These are phyloP conservation scores for Pipistrellus pygmaeus DNA, from an alignment of 2,797 vertebrate species.

Conservation along the genomic window DNA sequence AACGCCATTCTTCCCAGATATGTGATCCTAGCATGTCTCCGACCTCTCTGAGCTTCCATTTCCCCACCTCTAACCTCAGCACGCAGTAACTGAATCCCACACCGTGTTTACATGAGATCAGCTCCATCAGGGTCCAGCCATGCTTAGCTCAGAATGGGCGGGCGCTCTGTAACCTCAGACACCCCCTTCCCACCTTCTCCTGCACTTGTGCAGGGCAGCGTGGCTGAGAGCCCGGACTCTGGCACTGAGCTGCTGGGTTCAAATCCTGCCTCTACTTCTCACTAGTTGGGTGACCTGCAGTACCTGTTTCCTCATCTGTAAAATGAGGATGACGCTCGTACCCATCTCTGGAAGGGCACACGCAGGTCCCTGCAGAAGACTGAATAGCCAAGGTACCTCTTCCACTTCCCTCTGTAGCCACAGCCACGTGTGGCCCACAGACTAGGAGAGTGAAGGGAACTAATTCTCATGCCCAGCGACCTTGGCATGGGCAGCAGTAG, in stretches of 20 bases:
- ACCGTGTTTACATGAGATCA: neutral
- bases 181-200: neutral
- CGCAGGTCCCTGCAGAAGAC: neutral
- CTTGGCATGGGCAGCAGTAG: neutral
- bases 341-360: fast-evolving
- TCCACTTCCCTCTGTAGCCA: neutral
- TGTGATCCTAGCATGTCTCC: too few species aligned
- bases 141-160: neutral
- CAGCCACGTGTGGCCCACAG: fast-evolving
- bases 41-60: neutral
- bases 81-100: fast-evolving
- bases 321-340: neutral
- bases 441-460: fast-evolving
- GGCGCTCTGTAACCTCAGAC: fast-evolving
- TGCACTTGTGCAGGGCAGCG: too few species aligned
- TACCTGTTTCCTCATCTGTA: neutral
- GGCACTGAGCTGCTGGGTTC: neutral
- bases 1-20: neutral
- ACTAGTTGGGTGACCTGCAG: neutral
- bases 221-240: neutral
- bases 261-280: neutral
- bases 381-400: neutral
- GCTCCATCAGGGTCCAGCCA: fast-evolving
- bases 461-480: neutral
- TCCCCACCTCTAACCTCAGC: neutral